These are phyloP conservation scores for Chrysomela aeneicollis DNA, from an alignment of 2,888 invertebrate species.

Conservation along the genomic window DNA sequence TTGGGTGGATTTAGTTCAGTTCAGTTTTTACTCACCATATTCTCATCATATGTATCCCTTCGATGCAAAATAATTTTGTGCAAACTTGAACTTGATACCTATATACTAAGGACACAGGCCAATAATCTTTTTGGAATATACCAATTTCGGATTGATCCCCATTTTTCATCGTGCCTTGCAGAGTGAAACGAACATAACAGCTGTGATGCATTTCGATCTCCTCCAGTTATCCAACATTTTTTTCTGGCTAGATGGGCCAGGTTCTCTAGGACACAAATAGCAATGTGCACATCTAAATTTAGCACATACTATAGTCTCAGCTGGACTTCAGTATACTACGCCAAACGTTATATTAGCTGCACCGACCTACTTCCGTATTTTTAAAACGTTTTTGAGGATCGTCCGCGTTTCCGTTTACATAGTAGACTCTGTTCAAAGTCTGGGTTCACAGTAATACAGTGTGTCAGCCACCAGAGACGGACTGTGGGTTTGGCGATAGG, in stretches of 20 bases:
- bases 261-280: constrained; percentile 12
- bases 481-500: background rate
- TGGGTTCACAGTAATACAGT: constrained; percentile 8
- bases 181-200: constrained; percentile 2
- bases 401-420: constrained; percentile 49
- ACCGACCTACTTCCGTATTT: constrained; percentile 57
- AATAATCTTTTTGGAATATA: no score
- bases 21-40: no score
- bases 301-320: constrained; percentile 43
- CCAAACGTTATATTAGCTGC: constrained; percentile 42
- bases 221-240: constrained; percentile 5
- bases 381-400: constrained; percentile 49
- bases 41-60: no score
- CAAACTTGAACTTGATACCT: no score
- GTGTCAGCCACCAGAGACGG: background rate
- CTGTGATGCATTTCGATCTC: constrained; percentile 6
- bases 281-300: constrained; percentile 35
- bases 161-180: no score
- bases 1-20: no score
- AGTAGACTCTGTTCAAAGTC: constrained; percentile 4
- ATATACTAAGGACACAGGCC: no score
- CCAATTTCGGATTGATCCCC: no score
- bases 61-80: no score
- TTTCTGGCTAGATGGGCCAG: constrained; percentile 11
- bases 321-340: constrained; percentile 45